Percentiles rank a stretch among this genome's conserved stretches.
phyloP scores from a whole-genome alignment of 2,113 vertebrate genomes.

The cattle (Bos taurus) region ARS-UCD2.0 NC_037333.1:87213501-87214000 shows the following conservation, averaged over 20 bases:
- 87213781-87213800: not conserved
- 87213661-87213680: not conserved
- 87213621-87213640: not conserved
- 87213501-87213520: not conserved
- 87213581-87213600: not conserved
- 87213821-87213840: not conserved
- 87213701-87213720: not conserved
- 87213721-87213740: not conserved
- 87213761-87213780: not conserved
- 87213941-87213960: not conserved
- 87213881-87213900: not conserved
- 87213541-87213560: not conserved
- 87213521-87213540: not conserved
- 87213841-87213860: not conserved
- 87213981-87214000: not conserved
- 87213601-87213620: not conserved
- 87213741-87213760: not conserved
- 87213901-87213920: not conserved
- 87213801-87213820: not conserved
- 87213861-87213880: not conserved
- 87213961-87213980: not conserved
- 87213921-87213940: not conserved
- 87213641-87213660: not conserved
- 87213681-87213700: not conserved
- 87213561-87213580: not conserved